Base-by-base conservation (phyloP, 1,140 invertebrate genomes). In the Teleopsis dalmanni region DNA sequence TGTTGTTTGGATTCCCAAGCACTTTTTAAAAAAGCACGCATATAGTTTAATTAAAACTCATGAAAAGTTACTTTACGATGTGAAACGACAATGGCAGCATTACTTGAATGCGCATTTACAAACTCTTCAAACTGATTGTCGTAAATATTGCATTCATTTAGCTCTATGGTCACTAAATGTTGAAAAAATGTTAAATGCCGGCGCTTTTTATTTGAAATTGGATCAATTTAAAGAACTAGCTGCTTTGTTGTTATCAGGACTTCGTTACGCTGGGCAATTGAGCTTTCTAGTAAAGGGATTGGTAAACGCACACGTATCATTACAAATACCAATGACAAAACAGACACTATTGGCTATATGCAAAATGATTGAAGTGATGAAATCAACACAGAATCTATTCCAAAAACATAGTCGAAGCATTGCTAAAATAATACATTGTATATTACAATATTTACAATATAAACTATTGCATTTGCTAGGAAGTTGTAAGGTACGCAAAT, bases 301-400 rank as follows among this genome's bases (percentile, higher is more conserved):
- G n/a, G 84, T 89, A 46, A 93, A 91, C 73, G 72, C 93, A 31
- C 89, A 95, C 68, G 79, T 85, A 2, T 73, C 77, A 10, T 73
- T 89, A 27, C 77, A 80, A 33, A 80, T 83, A 60, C 84, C 91
- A 14, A 83, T 95, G 72, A 83, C 81, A 2, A 88, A 89, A 67
- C 81, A 79, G 21, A 79, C 82, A 29, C 80, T 91, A 4, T 74
- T 87, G 31, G 76, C 78, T 14, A 71, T 95, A 23, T 95, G 89
- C 73, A 79, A 81, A 62, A 72, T 94, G 10, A 76, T 91, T 26
- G 89, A 95, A 71, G 71, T 91, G 10, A 72, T 95, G 8, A 92
- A 92, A 73, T 78, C 80, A 13, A 77, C 93, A 55, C 79, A 86
- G 65, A 77, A 78, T 50, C 78, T 68, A 10, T 77, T 84, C 38